Conservation (phyloP, 2,113 vertebrate species). For the Otolemur garnettii region DNA sequence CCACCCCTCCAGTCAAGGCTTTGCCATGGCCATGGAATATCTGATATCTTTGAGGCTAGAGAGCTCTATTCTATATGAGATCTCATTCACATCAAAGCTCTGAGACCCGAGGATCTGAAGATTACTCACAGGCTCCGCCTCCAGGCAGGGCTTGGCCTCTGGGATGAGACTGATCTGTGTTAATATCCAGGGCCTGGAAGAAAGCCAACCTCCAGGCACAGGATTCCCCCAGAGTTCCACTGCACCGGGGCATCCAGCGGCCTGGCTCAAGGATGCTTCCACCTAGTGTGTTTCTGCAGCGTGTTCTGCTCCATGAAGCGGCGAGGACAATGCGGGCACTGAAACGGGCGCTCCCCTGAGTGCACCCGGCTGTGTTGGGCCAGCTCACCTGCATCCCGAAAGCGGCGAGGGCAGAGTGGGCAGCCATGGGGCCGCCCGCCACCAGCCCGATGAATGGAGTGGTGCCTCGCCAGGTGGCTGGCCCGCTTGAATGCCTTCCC, state of each 20-base stretch:
- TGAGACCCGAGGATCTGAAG: neutral
- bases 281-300: constrained; percentile 90
- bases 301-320: constrained; percentile 92
- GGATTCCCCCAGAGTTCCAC: neutral
- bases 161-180: no score
- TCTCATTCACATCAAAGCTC: neutral
- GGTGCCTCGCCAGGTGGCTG: constrained; percentile 93
- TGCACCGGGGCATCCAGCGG: neutral
- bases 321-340: constrained; percentile 91
- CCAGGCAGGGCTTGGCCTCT: neutral
- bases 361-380: constrained; percentile 92
- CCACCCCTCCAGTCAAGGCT: neutral
- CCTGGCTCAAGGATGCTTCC: constrained; percentile 87
- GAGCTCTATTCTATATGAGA: neutral
- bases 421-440: constrained; percentile 92
- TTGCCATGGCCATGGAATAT: neutral
- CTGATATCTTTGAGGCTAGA: neutral
- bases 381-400: constrained; percentile 92
- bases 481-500: constrained; percentile 94
- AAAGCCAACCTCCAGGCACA: neutral
- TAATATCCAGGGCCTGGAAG: neutral
- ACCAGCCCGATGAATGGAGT: constrained; percentile 89
- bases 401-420: constrained; percentile 91
- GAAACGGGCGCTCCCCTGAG: constrained; percentile 92
- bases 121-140: neutral